Conservation (phyloP, 2,113 vertebrate genomes). For the Coptodon rendalli region DNA sequence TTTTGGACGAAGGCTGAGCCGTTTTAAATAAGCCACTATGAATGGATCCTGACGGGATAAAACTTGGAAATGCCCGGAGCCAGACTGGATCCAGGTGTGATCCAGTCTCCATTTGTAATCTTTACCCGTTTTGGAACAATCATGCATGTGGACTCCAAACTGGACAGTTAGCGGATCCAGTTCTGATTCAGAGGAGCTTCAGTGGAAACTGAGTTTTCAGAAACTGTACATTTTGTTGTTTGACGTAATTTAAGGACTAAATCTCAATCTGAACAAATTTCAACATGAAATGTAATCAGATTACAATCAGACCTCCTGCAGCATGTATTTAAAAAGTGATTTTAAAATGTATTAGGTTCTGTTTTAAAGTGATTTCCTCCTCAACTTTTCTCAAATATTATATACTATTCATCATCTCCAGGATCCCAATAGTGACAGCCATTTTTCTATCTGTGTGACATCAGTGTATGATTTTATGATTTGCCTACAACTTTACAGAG, state of each 20-base stretch:
- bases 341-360: neutral
- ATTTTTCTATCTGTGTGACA: neutral
- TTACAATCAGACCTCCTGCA: neutral
- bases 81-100: neutral
- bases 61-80: neutral
- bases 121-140: fast-evolving
- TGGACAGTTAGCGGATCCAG: fast-evolving
- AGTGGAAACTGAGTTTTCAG: neutral
- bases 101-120: neutral
- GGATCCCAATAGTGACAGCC: fast-evolving
- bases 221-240: neutral
- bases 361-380: neutral
- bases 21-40: neutral
- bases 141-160: neutral
- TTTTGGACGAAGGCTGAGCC: fast-evolving
- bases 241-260: neutral
- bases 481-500: fast-evolving
- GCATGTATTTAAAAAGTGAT: neutral
- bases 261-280: neutral
- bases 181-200: neutral
- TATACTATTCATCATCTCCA: fast-evolving
- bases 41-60: neutral
- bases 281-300: neutral
- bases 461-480: neutral
- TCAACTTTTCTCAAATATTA: neutral